Evolutionary conservation across 2,888 invertebrate species (phyloP), one percentile per base, ranked within the genome.

Genomic region (Polyommatus iphigenia): DNA sequence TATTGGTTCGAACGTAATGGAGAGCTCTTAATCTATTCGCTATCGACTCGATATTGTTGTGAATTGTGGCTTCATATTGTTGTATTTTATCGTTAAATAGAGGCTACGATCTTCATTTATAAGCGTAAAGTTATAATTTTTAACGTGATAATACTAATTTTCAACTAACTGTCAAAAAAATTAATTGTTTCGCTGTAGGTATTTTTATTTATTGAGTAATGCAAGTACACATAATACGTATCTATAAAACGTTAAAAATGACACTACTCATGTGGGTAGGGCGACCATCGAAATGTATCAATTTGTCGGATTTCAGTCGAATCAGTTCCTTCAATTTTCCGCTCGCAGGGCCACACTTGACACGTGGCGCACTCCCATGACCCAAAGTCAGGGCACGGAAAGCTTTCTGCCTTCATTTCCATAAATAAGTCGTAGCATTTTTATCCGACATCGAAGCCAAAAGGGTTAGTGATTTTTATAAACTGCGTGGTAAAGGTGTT

Each of bases 1-100:
- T 91, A 91, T 89, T 90, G 88, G 86, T 85, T 83, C 83, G 83
- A 81, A 81, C 80, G 79, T 41, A 77, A 57, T 82, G 81, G 79
- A 80, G 77, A 80, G 80, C 82, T 80, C 78, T 79, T 81, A 80
- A 81, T 80, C 78, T 20, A 32, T 29, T 67, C 36, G 41, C 10
- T 18, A 32, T 57, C 57, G 54, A 76, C 57, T 76, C 13, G 54
- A 76, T 29, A 54, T 76, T 76, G 24, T 20, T 62, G 13, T 62
- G 13, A 62, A 13, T 24, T 24, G 18, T 67, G 67, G 29, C 29
- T 67, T 67, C 29, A 72, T 72, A 20, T 72, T 72, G 20, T 72
- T 20, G 3, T 36, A 10, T 24, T 13, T 62, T 67, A 67, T 67
- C 29, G 29, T 15, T 15, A 7, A 67, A 32, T 32, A 18, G 2